phyloP scores from a whole-genome alignment of 2,888 invertebrate species.

The Syrista parreyssii region DNA sequence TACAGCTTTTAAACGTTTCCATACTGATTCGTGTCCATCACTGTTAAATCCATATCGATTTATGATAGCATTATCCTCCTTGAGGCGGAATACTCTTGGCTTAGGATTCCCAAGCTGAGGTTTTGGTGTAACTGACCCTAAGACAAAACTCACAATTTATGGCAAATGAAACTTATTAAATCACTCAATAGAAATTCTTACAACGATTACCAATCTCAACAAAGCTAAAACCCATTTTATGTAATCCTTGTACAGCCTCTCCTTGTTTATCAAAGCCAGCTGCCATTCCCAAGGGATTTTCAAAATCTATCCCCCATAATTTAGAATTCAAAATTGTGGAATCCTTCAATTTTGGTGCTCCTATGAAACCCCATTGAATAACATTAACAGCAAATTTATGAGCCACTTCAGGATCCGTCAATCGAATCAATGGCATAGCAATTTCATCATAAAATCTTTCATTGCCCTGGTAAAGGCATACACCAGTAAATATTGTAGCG shows the following conservation, averaged over 20 bases:
- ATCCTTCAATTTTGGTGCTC: constrained; percentile 72
- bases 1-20: constrained; percentile 73
- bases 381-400: constrained; percentile 83
- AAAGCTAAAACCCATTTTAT: constrained; percentile 91
- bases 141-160: constrained; percentile 6
- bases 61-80: constrained; percentile 88
- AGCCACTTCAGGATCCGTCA: constrained; percentile 83
- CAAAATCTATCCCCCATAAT: constrained; percentile 78
- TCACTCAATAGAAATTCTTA: constrained; percentile 5
- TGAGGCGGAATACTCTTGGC: constrained; percentile 91
- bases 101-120: constrained; percentile 94
- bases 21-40: constrained; percentile 86
- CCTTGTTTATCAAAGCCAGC: constrained; percentile 99
- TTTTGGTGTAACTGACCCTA: constrained; percentile 86
- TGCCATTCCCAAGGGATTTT: constrained; percentile 96
- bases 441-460: constrained; percentile 81
- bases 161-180: constrained; percentile 6
- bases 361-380: constrained; percentile 81
- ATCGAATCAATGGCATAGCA: constrained; percentile 77
- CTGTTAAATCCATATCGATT: constrained; percentile 98
- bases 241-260: constrained; percentile 86
- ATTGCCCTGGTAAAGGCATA: constrained; percentile 80
- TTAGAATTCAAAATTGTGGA: constrained; percentile 74
- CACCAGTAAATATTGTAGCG: constrained; percentile 73
- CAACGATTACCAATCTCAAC: constrained; percentile 83